These are phyloP conservation scores for Hemibates koningsi DNA, from an alignment of 2,113 vertebrate genomes.

Conservation along the genomic window DNA sequence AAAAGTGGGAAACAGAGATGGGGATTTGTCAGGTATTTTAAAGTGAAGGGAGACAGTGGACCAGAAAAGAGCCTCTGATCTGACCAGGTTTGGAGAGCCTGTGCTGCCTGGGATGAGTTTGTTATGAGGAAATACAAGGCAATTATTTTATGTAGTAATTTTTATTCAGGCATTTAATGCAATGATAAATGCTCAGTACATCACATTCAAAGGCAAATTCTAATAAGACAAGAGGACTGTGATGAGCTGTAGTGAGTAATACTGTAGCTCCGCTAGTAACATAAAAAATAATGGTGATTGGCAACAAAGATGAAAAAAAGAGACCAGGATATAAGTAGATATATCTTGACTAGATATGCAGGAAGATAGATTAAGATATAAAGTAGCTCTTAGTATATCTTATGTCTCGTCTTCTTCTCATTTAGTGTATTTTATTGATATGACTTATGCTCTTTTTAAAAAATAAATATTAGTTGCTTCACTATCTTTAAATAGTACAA, in stretches of 20 bases:
- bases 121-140: not conserved
- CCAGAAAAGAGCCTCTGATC: not conserved
- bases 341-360: not conserved
- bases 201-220: not conserved
- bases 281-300: not conserved
- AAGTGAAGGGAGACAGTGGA: not conserved
- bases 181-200: not conserved
- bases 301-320: not conserved
- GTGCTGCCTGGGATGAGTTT: not conserved
- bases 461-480: not conserved
- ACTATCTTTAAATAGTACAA: not conserved
- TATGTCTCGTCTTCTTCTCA: not conserved
- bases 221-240: not conserved
- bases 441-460: not conserved
- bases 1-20: slow-evolving; percentile 7
- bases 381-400: not conserved
- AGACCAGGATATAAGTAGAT: not conserved
- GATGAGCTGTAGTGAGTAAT: not conserved
- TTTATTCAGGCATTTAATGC: not conserved
- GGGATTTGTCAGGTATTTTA: slow-evolving; percentile 18
- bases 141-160: not conserved
- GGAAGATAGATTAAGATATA: not conserved
- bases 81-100: not conserved
- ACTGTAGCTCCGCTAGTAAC: not conserved
- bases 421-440: not conserved